Conservation (phyloP, 2,797 vertebrate species). For the Hoplostethus mediterraneus region DNA sequence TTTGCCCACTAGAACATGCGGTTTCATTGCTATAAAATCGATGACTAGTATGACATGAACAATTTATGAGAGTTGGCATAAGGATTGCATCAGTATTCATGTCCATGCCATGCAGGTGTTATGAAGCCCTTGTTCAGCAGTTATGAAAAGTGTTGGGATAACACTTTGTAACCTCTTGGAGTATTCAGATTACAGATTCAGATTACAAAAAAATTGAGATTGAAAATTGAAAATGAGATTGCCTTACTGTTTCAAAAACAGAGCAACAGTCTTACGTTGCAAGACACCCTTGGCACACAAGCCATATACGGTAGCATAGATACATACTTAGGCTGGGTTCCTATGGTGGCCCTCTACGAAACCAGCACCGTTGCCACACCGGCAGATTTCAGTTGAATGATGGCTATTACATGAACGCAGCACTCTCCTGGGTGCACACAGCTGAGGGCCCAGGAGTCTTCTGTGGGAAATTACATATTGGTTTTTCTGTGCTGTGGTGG, state of each 20-base stretch:
- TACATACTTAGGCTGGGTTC: slow-evolving; percentile 29
- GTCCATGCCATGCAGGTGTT: no score
- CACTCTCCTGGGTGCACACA: slow-evolving; percentile 60
- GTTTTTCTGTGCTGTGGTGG: slow-evolving; percentile 68
- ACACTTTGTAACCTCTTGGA: no score
- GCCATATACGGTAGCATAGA: slow-evolving; percentile 4
- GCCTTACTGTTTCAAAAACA: no score
- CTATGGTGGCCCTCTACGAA: slow-evolving; percentile 24
- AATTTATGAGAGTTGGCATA: background rate
- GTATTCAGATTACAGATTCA: no score
- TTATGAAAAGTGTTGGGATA: no score
- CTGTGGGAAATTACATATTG: slow-evolving; percentile 72
- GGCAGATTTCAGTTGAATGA: slow-evolving; percentile 59
- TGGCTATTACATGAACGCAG: slow-evolving; percentile 44
- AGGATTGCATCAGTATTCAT: no score
- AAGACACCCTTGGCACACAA: no score
- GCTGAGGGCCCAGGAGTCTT: slow-evolving; percentile 45
- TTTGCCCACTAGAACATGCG: background rate
- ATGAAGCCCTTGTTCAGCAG: no score
- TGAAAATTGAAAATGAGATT: no score
- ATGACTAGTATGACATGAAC: background rate
- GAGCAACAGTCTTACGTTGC: no score
- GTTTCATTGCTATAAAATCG: background rate
- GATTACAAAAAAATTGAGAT: no score
- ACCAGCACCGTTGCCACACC: slow-evolving; percentile 49